Base-by-base conservation (phyloP, 2,113 vertebrate genomes). In the Xiphophorus hellerii region DNA sequence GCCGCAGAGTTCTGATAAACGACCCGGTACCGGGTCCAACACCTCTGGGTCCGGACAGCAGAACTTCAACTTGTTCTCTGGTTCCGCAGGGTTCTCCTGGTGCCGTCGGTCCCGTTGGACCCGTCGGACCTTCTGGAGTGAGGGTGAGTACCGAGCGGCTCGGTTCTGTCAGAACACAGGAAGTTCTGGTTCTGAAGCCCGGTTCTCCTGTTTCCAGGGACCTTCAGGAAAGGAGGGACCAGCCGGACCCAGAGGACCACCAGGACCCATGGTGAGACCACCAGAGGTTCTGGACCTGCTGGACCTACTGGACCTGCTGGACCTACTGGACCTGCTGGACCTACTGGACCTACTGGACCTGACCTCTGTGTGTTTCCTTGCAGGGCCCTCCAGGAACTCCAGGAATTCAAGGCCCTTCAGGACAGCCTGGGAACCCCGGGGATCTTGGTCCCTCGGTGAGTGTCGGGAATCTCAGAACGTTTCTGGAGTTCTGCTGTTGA, bases 151-250 rank as follows among this genome's bases (percentile, higher is more conserved):
- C 35, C 62, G 3, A 37, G 54, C 6, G 39, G 13, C 28, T 69
- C 62, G 0, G 25, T 69, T 76, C 70, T 51, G 69, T 42, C 28
- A 64, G 28, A 30, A 39, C 20, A 39, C 64, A 62, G 58, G 28
- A 8, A 76, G 39, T 9, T 62, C 75, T 30, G 67, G 22, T 69
- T 54, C 48, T 87, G 25, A 84, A 17, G 70, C 1, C 7, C 28
- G 0, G 1, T 82, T 54, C 25, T 54, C 37, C 81, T 88, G 77
- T 93, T 0, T 88, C n/a, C 66, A 98, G 98, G 97, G 97, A 58
- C 98, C 97, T 81, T 95, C 90, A 85, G 97, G 97, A 84, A 98
- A 98, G 90, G 97, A 99, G 62, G 98, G 97, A 77, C 74, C 94
- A 2, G 83, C 93, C 33, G 98, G 98, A 90, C 96, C 97, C 71